Conservation (phyloP, 2,113 vertebrate species). For the Perca fluviatilis region DNA sequence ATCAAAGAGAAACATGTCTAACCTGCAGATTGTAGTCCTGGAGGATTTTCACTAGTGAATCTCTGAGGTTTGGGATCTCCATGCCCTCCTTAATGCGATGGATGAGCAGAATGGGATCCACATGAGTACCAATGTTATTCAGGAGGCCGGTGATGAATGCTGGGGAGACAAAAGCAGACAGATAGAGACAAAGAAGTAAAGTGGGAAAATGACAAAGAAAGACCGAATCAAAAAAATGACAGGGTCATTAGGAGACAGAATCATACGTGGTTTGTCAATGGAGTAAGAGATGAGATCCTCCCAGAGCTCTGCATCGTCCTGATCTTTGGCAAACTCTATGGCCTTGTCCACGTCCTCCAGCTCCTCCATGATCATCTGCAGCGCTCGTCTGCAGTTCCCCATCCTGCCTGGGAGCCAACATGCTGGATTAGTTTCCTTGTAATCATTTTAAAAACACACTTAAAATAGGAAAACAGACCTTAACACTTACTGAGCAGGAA, state of each 20-base stretch:
- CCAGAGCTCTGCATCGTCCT: conserved; percentile 97
- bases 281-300: conserved; percentile 98
- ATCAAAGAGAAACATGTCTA: not conserved
- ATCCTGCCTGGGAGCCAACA: conserved; percentile 88
- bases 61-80: conserved; percentile 98
- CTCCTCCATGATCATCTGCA: conserved; percentile 99
- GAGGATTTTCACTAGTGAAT: conserved; percentile 97
- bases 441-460: not conserved
- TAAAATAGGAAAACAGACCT: not conserved
- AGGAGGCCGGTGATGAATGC: conserved; percentile 98
- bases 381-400: conserved; percentile 95
- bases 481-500: conserved; percentile 95
- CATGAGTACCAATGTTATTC: conserved; percentile 98
- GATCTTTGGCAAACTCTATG: conserved; percentile 99
- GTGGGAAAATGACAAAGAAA: not conserved
- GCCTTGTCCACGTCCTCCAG: conserved; percentile 96
- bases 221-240: not conserved
- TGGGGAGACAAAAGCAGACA: conserved; percentile 56
- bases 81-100: conserved; percentile 98
- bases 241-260: not conserved
- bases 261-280: conserved; percentile 97
- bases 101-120: conserved; percentile 97
- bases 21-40: conserved; percentile 99
- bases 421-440: conserved; percentile 2
- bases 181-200: not conserved